A percentile compares a stretch with the other conserved stretches of the same genome.
These are phyloP conservation scores for Chloromyia formosa DNA, from an alignment of 2,888 invertebrate genomes.

Conservation along the genomic window DNA sequence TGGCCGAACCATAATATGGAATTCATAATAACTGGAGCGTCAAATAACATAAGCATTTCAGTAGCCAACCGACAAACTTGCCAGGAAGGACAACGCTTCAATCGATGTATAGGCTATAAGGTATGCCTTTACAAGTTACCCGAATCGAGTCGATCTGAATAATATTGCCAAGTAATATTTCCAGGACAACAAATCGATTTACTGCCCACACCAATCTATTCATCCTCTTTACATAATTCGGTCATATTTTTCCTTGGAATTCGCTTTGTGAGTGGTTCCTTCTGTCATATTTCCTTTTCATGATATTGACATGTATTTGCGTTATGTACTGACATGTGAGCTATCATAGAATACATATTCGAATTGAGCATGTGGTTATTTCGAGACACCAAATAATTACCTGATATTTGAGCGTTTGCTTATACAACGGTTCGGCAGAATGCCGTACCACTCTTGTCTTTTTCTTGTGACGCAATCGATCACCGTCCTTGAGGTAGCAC, in stretches of 20 bases:
- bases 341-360: not conserved
- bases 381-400: constrained; percentile 55
- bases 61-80: not conserved
- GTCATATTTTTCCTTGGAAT: not conserved
- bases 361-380: not conserved
- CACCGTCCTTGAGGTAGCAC: constrained; percentile 89
- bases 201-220: constrained; percentile 21
- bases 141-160: constrained; percentile 1
- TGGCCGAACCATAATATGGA: not conserved
- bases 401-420: constrained; percentile 88
- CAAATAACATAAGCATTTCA: not conserved
- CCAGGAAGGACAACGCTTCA: not conserved
- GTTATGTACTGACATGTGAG: constrained; percentile 6
- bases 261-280: too few species aligned
- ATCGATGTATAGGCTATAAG: not conserved
- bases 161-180: constrained; percentile 13
- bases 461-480: constrained; percentile 88
- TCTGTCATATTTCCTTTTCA: too few species aligned
- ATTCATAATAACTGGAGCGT: not conserved
- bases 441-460: constrained; percentile 87
- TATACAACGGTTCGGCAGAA: constrained; percentile 84
- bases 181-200: constrained; percentile 16
- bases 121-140: too few species aligned
- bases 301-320: too few species aligned
- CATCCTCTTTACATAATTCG: constrained; percentile 19